Percentiles rank a stretch among this genome's conserved stretches.
phyloP scores from a whole-genome alignment of 2,113 vertebrate genomes.

The Chlorodrepanis virens region DNA sequence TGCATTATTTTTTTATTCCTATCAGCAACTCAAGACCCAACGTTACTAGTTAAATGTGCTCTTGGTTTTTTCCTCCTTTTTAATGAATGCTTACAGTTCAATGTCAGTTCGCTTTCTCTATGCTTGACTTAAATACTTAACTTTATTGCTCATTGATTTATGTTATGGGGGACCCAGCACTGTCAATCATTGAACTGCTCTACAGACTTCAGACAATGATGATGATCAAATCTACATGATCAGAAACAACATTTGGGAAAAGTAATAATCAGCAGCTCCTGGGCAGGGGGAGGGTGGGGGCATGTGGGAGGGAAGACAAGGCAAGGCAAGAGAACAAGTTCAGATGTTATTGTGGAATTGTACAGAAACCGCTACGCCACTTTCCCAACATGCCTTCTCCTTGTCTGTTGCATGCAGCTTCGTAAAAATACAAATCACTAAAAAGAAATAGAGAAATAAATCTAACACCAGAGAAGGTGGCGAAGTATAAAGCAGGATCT shows the following conservation, averaged over 20 bases:
- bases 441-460: not conserved
- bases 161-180: not conserved
- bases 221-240: not conserved
- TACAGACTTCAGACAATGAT: not conserved
- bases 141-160: constrained; percentile 16
- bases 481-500: not conserved
- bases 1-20: not conserved
- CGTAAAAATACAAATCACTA: not conserved
- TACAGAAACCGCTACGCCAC: not conserved
- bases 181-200: not conserved
- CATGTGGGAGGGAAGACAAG: not conserved
- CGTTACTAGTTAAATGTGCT: rapidly evolving
- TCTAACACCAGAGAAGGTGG: not conserved
- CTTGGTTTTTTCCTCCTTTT: not conserved
- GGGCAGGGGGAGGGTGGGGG: rapidly evolving
- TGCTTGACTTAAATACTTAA: not conserved
- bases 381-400: not conserved
- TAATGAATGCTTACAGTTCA: not conserved
- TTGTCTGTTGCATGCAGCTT: not conserved
- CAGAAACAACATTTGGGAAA: not conserved
- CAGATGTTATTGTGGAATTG: not conserved
- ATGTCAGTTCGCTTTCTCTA: not conserved
- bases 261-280: not conserved
- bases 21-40: not conserved
- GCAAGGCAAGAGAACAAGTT: not conserved